Evolutionary conservation across 2,888 invertebrate genomes (phyloP).

Genomic region (Tineola bisselliella): DNA sequence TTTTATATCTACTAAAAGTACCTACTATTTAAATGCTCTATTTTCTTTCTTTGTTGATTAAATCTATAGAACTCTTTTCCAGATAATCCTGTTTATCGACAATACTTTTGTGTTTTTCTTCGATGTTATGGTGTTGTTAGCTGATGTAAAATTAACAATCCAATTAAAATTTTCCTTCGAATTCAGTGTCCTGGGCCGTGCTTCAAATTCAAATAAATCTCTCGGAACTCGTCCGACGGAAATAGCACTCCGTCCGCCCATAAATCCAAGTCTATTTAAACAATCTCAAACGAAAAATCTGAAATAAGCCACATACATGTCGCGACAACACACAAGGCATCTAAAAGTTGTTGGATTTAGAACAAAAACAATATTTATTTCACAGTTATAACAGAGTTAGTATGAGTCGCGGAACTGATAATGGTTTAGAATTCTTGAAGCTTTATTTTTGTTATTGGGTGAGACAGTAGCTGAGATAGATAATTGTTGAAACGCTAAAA

Average conservation of each 20-base stretch:
- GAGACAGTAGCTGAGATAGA: neutral
- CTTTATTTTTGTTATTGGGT: neutral
- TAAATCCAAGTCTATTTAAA: constrained; percentile 65
- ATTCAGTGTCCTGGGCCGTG: constrained; percentile 51
- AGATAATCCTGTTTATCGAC: neutral
- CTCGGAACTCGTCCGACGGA: constrained; percentile 56
- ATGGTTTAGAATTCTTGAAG: neutral
- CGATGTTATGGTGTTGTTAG: neutral
- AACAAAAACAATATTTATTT: constrained; percentile 1
- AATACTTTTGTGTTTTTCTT: neutral
- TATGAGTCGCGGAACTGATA: neutral
- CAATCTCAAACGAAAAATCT: constrained; percentile 61
- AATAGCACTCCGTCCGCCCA: constrained; percentile 61
- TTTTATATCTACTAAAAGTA: constrained; percentile 23
- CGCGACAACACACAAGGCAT: constrained; percentile 19
- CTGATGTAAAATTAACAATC: constrained; percentile 46
- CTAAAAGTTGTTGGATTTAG: constrained; percentile 2
- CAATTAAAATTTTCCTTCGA: constrained; percentile 60
- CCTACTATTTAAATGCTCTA: constrained; percentile 19
- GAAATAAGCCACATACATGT: constrained; percentile 52
- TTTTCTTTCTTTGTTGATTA: neutral
- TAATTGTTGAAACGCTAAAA: constrained; percentile 6
- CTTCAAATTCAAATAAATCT: constrained; percentile 66
- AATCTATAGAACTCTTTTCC: neutral
- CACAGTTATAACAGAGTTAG: neutral